Evolutionary conservation across 2,113 vertebrate species (phyloP), one percentile per base, ranked within the genome.

Genomic region (Silurus glanis): DNA sequence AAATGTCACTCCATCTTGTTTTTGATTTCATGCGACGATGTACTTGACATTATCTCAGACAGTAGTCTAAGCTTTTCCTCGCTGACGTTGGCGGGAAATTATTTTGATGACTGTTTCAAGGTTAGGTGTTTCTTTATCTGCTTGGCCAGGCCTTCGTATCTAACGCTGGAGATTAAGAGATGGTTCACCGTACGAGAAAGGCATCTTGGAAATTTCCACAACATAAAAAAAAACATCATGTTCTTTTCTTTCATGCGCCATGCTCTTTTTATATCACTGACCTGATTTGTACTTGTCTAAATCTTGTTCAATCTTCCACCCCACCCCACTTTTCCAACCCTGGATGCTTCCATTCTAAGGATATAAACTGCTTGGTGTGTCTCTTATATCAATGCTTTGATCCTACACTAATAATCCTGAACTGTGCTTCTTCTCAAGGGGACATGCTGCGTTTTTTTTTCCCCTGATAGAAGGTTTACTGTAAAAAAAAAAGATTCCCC

Each of bases 1-100:
- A 12, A 45, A 84, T 81, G 83, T 75, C 51, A 67, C 61, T 53
- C 37, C 64, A 61, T 17, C 49, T 82, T 94, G 93, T 94, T 94
- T 94, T 94, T 92, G 90, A 90, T 94, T 92, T 58, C 55, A 83
- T 93, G 90, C 90, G 88, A 90, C 81, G 9, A 85, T 87, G 91
- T 94, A 91, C 93, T 93, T 91, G 90, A 90, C 86, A 80, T 93
- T 95, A 95, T 95, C 94, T 87, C 87, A 14, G 58, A 69, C 59
- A 58, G 88, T 94, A 95, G 95, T 92, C 95, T 93, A 95, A 95
- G 91, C 95, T 93, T 23, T 47, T 87, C 64, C 85, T 90, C 81
- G 84, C 23, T 94, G 94, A 95, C 93, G 92, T 93, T 93, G 85
- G 85, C 76, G 83, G 14, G 61, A 91, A 92, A 92, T 91, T 87